Base-by-base conservation (phyloP, 1,140 invertebrate species). In the Arctopsyche grandis region DNA sequence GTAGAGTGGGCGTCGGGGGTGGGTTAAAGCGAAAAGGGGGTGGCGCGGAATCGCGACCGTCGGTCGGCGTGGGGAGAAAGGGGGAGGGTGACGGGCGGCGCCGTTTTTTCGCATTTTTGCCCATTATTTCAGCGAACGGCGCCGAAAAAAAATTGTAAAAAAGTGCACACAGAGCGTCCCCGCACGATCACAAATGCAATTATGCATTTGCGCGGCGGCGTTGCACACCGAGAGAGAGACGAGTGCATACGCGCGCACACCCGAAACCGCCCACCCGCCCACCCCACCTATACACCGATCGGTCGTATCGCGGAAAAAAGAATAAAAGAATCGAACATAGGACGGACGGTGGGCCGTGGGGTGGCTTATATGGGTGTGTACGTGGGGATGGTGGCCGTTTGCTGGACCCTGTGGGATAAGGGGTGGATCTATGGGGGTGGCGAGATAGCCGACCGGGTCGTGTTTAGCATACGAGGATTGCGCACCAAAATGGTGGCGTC, bases 81-180 rank as follows among this genome's bases (percentile, higher is more conserved):
- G 5, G 26, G 5, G 12, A 38, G 10, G n/a, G 7, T 12, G 19
- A 10, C 7, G 77, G 77, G 70, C 9, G 48, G 63, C 44, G 63
- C 5, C 79, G 81, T 77, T 82, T 82, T 82, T 82, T 79, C 81
- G 79, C 81, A 82, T 82, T 82, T 82, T 79, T 82, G 79, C 81
- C 81, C 81, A 82, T 82, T 82, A 82, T 82, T 82, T 82, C 81
- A 77, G 73, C 77, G 77, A 79, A 82, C 76, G 71, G 73, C 58
- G 58, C 58, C 58, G 58, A 79, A 82, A 82, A 82, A 82, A 80
- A 66, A 69, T 29, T 19, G 22, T 22, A 24, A 66, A 66, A 22
- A 52, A 81, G 78, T 75, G 56, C 79, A 80, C 75, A 74, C 52
- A 69, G 52, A 24, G 44, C 22, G 43, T 63, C 22, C n/a, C 69